Conservation (phyloP, 2,888 invertebrate genomes). For the Abrostola tripartita region DNA sequence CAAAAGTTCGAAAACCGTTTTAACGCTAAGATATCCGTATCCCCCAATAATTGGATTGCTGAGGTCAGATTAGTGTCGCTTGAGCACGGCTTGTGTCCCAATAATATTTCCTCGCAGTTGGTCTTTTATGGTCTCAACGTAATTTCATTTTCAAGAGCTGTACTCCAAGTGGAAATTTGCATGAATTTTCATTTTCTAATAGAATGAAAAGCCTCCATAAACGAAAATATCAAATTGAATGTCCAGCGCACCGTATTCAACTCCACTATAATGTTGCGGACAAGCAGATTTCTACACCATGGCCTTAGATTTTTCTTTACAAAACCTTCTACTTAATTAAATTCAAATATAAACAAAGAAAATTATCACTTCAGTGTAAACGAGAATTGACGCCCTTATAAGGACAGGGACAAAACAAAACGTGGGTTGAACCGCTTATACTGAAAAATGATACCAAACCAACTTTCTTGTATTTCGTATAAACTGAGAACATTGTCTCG, state of each 20-base stretch:
- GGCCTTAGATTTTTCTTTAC: no score
- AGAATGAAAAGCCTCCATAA: no score
- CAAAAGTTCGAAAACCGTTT: not conserved
- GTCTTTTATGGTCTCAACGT: not conserved
- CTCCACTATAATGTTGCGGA: no score
- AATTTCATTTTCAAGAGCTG: not conserved
- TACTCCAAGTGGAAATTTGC: not conserved
- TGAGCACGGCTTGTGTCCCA: not conserved
- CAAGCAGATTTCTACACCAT: no score
- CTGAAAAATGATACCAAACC: conserved; percentile 53
- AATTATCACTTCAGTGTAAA: conserved; percentile 14
- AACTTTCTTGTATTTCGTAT: conserved; percentile 41
- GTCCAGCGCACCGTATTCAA: no score
- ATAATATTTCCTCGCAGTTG: not conserved
- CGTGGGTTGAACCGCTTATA: conserved; percentile 36
- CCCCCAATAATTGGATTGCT: conserved; percentile 5
- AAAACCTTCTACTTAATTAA: not conserved
- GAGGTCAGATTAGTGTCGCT: not conserved
- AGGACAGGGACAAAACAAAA: conserved; percentile 27
- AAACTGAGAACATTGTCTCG: conserved; percentile 39
- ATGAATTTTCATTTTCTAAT: no score
- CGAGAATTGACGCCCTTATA: conserved; percentile 30
- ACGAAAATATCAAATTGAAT: no score
- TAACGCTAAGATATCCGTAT: conserved; percentile 4
- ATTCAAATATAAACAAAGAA: not conserved